Evolutionary conservation across 2,888 invertebrate genomes (phyloP), one percentile per base, ranked within the genome.

Genomic region (Smittia sp.): DNA sequence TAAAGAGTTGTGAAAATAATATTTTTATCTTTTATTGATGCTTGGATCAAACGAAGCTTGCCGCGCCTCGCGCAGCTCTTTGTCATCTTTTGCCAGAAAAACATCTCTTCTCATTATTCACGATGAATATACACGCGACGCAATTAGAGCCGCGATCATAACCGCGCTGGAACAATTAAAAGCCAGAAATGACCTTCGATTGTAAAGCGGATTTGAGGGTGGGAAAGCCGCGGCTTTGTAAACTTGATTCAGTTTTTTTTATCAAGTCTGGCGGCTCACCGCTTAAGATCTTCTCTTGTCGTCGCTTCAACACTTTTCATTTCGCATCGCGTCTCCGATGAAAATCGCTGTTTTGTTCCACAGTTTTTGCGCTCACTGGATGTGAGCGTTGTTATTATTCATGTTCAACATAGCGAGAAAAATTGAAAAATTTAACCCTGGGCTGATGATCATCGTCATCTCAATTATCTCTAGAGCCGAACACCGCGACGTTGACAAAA

Each of bases 401-500:
- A 69, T 69, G 69, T 69, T 69, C 69, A 69, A 52, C 69, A 69
- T 54, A 69, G 69, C 69, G 69, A 69, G 69, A 69, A 69, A 69
- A 69, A 46, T 20, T 24, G 24, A 63, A 63, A 67, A 54, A 69
- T 69, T 54, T 24, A 46, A 9, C 68, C 32, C 32, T 68, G 41
- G 32, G 66, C 27, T 24, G 69, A 69, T 69, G 52, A 54, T 69
- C 9, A 69, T 69, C 54, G 25, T 69, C 69, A 69, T 69, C 69
- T 69, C 69, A 69, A 69, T 69, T 69, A 69, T 69, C 11, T 46
- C 46, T 15, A 7, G 32, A 46, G 11, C 46, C n/a, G 15, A 46
- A 46, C 46, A 46, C 15, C 46, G 15, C 11, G 15, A 46, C 15
- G 46, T 13, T 46, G 46, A 15, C 46, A 46, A 46, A 46, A 46